phyloP scores from a whole-genome alignment of 2,797 vertebrate genomes.

The Protonibea diacanthus region DNA sequence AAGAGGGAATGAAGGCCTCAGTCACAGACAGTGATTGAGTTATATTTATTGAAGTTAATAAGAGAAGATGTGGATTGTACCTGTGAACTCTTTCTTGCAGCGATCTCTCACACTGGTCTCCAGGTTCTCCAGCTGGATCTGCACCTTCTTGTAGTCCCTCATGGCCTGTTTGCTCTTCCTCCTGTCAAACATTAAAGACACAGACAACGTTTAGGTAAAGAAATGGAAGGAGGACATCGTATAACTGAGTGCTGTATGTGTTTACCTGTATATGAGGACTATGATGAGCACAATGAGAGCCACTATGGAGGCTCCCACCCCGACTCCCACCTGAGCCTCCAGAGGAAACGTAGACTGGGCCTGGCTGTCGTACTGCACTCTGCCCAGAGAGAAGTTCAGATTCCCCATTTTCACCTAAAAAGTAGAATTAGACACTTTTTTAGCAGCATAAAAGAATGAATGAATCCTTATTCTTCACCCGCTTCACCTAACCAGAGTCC shows the following conservation, averaged over 20 bases:
- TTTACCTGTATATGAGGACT: constrained; percentile 95
- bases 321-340: constrained; percentile 95
- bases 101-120: constrained; percentile 98
- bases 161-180: constrained; percentile 98
- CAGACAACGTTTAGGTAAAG: not conserved
- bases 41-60: not conserved
- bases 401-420: constrained; percentile 95
- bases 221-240: not conserved
- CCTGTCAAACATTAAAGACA: constrained; percentile 76
- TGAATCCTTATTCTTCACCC: no score
- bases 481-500: not conserved
- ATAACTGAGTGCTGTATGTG: not conserved
- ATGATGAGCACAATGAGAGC: constrained; percentile 95
- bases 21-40: not conserved
- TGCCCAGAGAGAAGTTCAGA: constrained; percentile 92
- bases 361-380: constrained; percentile 93
- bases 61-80: constrained; percentile 69
- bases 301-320: constrained; percentile 93
- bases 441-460: not conserved
- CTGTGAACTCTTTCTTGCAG: constrained; percentile 98
- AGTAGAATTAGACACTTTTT: not conserved
- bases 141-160: constrained; percentile 98
- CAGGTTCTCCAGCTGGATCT: constrained; percentile 97
- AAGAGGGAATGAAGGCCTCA: not conserved
- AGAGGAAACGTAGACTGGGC: constrained; percentile 91